Evolutionary conservation across 2,888 invertebrate genomes (phyloP), one percentile per base, ranked within the genome.

Genomic region (Kryphioiulus occultus): DNA sequence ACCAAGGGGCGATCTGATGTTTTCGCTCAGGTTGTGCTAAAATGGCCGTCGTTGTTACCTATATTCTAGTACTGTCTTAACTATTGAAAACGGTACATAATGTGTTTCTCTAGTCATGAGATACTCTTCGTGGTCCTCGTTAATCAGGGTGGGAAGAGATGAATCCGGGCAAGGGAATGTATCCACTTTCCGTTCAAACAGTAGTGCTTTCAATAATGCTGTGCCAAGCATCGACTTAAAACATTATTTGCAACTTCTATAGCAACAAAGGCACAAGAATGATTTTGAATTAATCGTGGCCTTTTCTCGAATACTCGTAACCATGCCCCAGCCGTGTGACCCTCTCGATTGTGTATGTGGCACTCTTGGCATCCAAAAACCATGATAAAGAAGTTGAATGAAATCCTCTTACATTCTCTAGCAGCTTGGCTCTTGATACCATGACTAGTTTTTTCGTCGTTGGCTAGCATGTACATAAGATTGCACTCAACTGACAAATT

Each of bases 51-150:
- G 26, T 26, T 68, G 68, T 68, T 68, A 68, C 22, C 22, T 68
- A 68, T 68, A 68, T 68, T 26, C 68, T 68, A 68, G 68, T 68
- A 68, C 22, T 68, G 68, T 68, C n/a, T 68, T 68, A 68, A n/a
- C 7, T 68, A 68, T 68, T 68, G 68, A 68, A 68, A 22, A 68
- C 26, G 68, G 68, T 68, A 68, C 68, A 68, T 59, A 59, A 59
- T 26, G 68, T 68, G 68, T 68, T 68, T 68, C 68, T 68, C 68
- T 68, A 68, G 68, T 68, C 68, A 22, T 26, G 68, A 68, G 68
- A 68, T 68, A 68, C 68, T 22, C 68, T 68, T 68, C n/a, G 68
- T 26, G 68, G 68, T 26, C 22, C 68, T 22, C 22, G 22, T 68
- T 68, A n/a, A 68, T 26, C 68, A 68, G 68, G 68, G 68, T 26